Percentiles rank a stretch among this genome's conserved stretches.
These are phyloP conservation scores for Solea senegalensis DNA, from an alignment of 2,113 vertebrate genomes.

Conservation along the genomic window DNA sequence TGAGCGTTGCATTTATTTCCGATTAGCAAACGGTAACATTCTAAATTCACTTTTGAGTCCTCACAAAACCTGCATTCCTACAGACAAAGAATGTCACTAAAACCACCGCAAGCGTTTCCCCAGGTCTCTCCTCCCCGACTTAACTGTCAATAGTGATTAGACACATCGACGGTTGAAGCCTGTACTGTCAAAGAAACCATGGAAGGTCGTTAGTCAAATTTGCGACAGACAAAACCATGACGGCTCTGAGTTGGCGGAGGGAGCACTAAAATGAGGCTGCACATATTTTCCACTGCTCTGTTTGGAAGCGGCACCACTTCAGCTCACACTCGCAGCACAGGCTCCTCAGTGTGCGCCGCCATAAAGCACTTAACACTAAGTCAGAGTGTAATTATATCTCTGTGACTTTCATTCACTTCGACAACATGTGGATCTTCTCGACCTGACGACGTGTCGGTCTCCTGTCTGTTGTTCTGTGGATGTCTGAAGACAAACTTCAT, in stretches of 20 bases:
- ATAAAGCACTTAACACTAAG: constrained; percentile 9
- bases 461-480: background rate
- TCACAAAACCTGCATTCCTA: background rate
- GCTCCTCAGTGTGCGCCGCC: constrained; percentile 8
- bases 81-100: background rate
- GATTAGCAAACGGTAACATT: too few relatives aligned
- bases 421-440: constrained; percentile 22
- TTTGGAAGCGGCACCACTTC: constrained; percentile 32
- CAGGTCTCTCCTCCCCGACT: background rate
- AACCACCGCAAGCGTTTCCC: background rate
- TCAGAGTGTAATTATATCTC: constrained; percentile 13
- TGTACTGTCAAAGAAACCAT: constrained; percentile 33
- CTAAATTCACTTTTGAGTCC: background rate
- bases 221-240: constrained; percentile 40
- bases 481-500: too few relatives aligned
- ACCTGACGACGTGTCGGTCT: constrained; percentile 8
- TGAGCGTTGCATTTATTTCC: background rate
- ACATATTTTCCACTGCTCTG: constrained; percentile 66
- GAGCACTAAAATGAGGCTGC: constrained; percentile 49
- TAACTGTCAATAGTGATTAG: background rate
- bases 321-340: constrained; percentile 17
- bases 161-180: constrained; percentile 27
- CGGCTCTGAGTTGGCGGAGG: constrained; percentile 48
- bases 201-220: constrained; percentile 46
- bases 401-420: constrained; percentile 11